phyloP scores from a whole-genome alignment of 2,113 vertebrate species.

The Ciconia stormi region DNA sequence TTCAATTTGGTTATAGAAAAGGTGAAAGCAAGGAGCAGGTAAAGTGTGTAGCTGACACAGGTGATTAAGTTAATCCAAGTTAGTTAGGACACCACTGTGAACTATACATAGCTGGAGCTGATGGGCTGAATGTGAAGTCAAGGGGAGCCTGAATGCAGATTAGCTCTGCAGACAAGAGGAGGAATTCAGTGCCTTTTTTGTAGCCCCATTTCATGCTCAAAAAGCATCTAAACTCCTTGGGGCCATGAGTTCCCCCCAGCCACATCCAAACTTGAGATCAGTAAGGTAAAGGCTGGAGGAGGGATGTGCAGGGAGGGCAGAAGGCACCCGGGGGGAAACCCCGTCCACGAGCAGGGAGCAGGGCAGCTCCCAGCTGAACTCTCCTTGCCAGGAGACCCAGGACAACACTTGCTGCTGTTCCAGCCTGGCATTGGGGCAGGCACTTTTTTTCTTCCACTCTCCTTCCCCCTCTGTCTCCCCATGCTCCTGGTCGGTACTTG shows the following conservation, averaged over 20 bases:
- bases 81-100: not conserved
- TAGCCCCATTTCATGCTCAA: not conserved
- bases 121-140: not conserved
- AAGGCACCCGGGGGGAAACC: not conserved
- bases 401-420: not conserved
- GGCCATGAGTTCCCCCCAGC: not conserved
- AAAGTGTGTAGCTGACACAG: not conserved
- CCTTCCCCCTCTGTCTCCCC: not conserved
- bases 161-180: not conserved
- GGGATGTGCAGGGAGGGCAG: not conserved
- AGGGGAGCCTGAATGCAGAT: not conserved
- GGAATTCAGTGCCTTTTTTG: not conserved
- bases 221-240: not conserved
- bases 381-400: not conserved
- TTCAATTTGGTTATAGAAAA: not conserved
- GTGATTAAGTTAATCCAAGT: not conserved
- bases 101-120: not conserved
- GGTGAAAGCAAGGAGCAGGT: not conserved
- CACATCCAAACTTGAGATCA: not conserved
- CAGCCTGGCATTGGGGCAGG: not conserved
- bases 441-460: not conserved
- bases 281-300: not conserved
- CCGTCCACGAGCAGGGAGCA: not conserved
- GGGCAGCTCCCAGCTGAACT: not conserved
- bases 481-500: not conserved